Base-by-base conservation (phyloP, 2,888 invertebrate genomes). In the Theristus sp. region DNA sequence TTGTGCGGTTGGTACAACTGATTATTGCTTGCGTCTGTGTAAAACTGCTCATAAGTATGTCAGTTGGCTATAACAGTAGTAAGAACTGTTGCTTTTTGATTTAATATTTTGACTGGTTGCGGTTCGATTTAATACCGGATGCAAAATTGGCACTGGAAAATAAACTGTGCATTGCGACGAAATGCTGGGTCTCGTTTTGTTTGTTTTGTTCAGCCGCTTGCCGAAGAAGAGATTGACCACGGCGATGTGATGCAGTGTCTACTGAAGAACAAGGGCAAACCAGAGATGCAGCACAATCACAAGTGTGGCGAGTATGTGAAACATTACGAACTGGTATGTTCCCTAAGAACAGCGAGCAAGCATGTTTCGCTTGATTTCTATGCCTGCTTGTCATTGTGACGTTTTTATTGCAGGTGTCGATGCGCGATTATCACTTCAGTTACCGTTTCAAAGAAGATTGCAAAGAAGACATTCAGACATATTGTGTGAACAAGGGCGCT, bases 381-480 rank as follows among this genome's bases (percentile, higher is more conserved):
- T n/a, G n/a, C n/a, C n/a, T n/a, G n/a, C 62, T 62, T 24, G 47
- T 24, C 22, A 56, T 17, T 29, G 3, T 26, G 53, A 3, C 10
- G 53, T n/a, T 47, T 28, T 56, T 27, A 54, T 57, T 60, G 26
- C 59, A 76, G 76, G 86, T 93, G 64, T 85, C 89, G 1, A 75
- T 96, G 65, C 89, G 91, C 75, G 89, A 89, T 76, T 91, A 89
- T 75, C 85, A 84, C 69, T 96, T 94, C 74, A 88, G 87, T 1
- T 86, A 85, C 70, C 89, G 89, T 75, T 96, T 98, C 75, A 90
- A 93, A 77, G 84, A 90, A 74, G 87, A 90, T 0, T 98, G 96
- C 71, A 74, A 75, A 62, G 57, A 63, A 3, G 76, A 78, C 66
- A 85, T 85, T 68, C 82, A 83, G 1, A 73, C 77, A 60, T 77